phyloP scores from a whole-genome alignment of 2,797 vertebrate species.

The Cuniculus paca region DNA sequence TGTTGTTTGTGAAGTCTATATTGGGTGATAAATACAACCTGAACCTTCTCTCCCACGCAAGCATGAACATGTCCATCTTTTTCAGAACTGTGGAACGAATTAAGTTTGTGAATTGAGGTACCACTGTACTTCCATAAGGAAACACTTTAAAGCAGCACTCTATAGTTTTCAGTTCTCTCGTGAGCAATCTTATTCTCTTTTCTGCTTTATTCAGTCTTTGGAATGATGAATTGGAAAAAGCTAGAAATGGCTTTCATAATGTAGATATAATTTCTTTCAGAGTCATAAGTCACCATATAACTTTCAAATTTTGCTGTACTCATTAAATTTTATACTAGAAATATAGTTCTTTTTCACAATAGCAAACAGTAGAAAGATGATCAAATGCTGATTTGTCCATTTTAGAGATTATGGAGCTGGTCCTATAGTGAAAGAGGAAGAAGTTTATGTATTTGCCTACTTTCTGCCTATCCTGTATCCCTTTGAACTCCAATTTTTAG shows the following conservation, averaged over 20 bases:
- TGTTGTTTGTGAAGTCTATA: background rate
- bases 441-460: accelerated
- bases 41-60: background rate
- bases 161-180: background rate
- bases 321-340: background rate
- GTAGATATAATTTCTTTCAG: background rate
- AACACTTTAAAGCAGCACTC: background rate
- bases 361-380: background rate
- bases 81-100: background rate
- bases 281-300: background rate
- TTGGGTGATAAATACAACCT: background rate
- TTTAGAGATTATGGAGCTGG: background rate
- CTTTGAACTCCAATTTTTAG: accelerated
- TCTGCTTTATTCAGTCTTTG: background rate
- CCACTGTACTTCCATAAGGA: background rate
- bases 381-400: background rate
- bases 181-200: background rate
- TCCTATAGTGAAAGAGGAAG: accelerated
- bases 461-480: accelerated
- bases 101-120: background rate
- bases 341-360: background rate
- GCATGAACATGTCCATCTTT: background rate
- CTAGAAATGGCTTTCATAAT: background rate
- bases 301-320: background rate
- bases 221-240: background rate